Base-by-base conservation (phyloP, 2,888 invertebrate species). In the Drosophila neonasuta region DNA sequence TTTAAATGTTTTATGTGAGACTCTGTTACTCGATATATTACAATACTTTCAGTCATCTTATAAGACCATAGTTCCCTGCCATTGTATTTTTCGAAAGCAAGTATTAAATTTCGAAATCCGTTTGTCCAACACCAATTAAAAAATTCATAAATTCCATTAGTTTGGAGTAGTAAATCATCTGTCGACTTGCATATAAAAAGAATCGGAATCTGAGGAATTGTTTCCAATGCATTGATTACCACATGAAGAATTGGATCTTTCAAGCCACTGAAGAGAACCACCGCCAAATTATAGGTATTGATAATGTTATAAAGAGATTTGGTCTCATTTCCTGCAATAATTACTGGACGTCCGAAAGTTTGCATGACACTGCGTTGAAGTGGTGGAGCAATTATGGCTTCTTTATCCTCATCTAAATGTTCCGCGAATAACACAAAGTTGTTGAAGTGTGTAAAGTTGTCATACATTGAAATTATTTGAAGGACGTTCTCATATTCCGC, bases 101-200 rank as follows among this genome's bases (percentile, higher is more conserved):
- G 32, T 0, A 49, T 2, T 0, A 20, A 7, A 13, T 44, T 32
- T 0, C 8, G 1, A 1, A 49, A 15, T 11, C 15, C 0, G 0
- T 3, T 39, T 15, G 30, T 52, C 7, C 0, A n/a, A 8, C 71
- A 69, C 71, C 56, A 57, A 0, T 1, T 10, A 11, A 70, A 62
- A 13, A 70, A 34, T 1, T 0, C 13, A 10, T 62, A 3, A 1
- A 20, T 10, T 10, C 2, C 3, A 17, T 10, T 5, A 24, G 5
- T 4, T 44, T 17, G 7, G 0, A n/a, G 9, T 0, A n/a, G 0
- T 13, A 13, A 29, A 13, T 5, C n/a, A 4, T 13, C 13, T 17
- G 29, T 13, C 10, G 39, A 11, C 7, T 32, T 49, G 44, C 54
- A 57, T 8, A 52, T 32, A 54, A 52, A 70, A 5, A 70, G 8